Evolutionary conservation across 1,140 invertebrate genomes (phyloP).

Genomic region (Tetramorium simillimum): DNA sequence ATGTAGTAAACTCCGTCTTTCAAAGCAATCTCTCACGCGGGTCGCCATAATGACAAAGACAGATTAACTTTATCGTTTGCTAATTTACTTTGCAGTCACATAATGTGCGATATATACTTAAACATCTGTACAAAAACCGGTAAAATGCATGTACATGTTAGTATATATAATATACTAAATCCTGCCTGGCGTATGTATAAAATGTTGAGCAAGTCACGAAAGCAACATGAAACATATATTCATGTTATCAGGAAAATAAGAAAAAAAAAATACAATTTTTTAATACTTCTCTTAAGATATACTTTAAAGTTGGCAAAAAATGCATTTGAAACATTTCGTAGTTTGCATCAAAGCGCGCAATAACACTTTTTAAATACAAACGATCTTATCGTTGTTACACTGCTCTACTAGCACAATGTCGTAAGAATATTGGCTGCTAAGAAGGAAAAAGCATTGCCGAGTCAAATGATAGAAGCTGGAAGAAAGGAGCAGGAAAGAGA

Average conservation of each 20-base stretch:
- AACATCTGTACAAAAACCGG: background rate
- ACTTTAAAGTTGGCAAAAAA: background rate
- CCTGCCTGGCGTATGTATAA: background rate
- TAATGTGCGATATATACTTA: background rate
- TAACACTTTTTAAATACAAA: conserved; percentile 27
- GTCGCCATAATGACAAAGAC: conserved; percentile 2
- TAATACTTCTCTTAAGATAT: background rate
- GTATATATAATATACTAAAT: background rate
- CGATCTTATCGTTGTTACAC: conserved; percentile 69
- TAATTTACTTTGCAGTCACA: background rate
- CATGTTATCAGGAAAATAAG: conserved; percentile 2
- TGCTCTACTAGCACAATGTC: conserved; percentile 54
- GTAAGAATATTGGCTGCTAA: conserved; percentile 25
- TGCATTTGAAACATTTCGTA: background rate
- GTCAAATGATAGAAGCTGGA: background rate
- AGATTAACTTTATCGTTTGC: conserved; percentile 23
- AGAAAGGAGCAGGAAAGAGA: background rate
- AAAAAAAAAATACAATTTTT: background rate
- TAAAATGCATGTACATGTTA: background rate
- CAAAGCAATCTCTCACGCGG: conserved; percentile 15
- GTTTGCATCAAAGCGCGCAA: background rate
- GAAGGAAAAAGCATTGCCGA: background rate
- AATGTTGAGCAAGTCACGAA: conserved; percentile 16
- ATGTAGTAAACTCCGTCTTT: background rate
- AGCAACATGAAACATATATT: background rate